A percentile compares a stretch with the other conserved stretches of the same genome.
phyloP scores from a whole-genome alignment of 2,113 vertebrate species.

The Nannospalax galili region DNA sequence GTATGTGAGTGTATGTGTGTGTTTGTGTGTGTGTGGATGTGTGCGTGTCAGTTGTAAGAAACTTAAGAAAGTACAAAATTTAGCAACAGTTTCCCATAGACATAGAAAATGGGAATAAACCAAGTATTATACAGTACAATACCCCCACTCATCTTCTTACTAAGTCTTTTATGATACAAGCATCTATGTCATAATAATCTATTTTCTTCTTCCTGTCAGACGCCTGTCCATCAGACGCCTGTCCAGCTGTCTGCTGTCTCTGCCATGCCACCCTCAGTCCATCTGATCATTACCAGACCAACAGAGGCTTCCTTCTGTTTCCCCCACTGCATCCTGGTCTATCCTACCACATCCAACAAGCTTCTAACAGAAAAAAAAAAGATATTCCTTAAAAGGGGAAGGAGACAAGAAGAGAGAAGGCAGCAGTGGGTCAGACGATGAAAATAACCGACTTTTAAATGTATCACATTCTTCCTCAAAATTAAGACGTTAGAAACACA shows the following conservation, averaged over 20 bases:
- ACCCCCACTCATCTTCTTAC: neutral
- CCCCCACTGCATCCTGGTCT: neutral
- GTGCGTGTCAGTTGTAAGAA: no score
- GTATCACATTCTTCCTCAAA: neutral
- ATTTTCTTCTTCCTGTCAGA: neutral
- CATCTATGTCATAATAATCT: neutral
- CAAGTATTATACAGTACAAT: rapidly evolving
- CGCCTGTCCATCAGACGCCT: neutral
- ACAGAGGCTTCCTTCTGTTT: neutral
- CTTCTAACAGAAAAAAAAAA: neutral
- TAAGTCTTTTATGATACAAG: neutral
- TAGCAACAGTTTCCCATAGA: neutral
- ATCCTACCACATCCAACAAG: neutral
- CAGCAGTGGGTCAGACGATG: rapidly evolving
- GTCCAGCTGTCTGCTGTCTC: neutral
- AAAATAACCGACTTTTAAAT: neutral
- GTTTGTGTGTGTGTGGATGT: no score
- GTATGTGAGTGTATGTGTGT: no score
- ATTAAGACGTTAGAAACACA: neutral
- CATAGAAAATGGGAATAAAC: neutral
- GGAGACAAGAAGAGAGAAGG: neutral
- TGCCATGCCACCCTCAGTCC: neutral
- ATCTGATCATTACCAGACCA: neutral
- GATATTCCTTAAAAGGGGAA: neutral
- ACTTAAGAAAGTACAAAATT: neutral